Evolutionary conservation across 2,113 vertebrate species (phyloP).

Genomic region (Epinephelus fuscoguttatus): DNA sequence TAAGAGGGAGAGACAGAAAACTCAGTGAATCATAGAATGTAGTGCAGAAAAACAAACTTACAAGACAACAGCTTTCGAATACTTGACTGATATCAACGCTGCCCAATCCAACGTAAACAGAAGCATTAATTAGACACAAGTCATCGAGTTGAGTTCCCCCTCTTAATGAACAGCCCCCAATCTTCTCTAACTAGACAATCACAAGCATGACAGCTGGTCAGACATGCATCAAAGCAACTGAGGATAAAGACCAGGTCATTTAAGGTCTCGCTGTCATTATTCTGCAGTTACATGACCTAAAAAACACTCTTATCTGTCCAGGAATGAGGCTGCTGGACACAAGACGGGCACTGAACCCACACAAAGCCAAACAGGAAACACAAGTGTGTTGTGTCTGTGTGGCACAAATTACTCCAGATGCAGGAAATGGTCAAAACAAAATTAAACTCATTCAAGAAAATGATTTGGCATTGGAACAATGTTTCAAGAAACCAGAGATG

Average conservation of each 20-base stretch:
- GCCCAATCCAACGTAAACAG: constrained; percentile 5
- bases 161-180: neutral
- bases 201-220: neutral
- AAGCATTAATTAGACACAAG: constrained; percentile 7
- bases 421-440: constrained; percentile 20
- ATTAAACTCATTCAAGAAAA: neutral
- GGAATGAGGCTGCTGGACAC: constrained; percentile 22
- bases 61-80: neutral
- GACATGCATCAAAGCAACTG: neutral
- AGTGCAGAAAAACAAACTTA: neutral
- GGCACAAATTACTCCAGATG: constrained; percentile 23
- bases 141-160: neutral
- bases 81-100: neutral
- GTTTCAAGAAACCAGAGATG: neutral
- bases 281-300: constrained; percentile 1
- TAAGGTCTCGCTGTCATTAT: neutral
- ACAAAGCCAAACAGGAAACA: constrained; percentile 61
- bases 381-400: neutral
- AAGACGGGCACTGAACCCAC: constrained; percentile 41
- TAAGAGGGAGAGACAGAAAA: constrained; percentile 25
- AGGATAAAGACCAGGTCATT: neutral
- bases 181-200: neutral
- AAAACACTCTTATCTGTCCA: constrained; percentile 40
- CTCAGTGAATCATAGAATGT: neutral
- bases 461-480: neutral